A percentile compares a stretch with the other conserved stretches of the same genome.
Conservation (phyloP, 2,797 vertebrate species). For the Vultur gryphus region DNA sequence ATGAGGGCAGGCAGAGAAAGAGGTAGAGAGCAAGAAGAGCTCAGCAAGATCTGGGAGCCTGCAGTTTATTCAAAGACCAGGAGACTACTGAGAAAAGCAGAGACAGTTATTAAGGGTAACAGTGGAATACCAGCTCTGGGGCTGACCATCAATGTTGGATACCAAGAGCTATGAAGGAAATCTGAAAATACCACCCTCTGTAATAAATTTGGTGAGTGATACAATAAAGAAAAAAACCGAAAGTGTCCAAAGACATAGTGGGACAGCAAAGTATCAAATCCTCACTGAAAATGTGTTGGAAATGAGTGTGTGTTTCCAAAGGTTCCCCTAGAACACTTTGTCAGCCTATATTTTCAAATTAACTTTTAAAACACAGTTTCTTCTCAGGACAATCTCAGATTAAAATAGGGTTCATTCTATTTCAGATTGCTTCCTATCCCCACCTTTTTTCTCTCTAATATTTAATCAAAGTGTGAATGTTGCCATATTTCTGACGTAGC, state of each 20-base stretch:
- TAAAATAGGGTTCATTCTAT: neutral
- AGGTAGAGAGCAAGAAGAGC: neutral
- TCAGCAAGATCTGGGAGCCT: neutral
- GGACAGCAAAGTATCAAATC: neutral
- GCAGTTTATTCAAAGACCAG: neutral
- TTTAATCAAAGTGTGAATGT: neutral
- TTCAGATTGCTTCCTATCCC: neutral
- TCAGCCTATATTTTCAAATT: neutral
- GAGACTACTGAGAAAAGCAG: neutral
- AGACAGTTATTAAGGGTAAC: neutral
- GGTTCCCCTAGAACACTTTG: neutral
- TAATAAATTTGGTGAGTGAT: neutral
- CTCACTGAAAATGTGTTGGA: neutral
- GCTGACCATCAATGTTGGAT: neutral
- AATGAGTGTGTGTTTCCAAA: neutral
- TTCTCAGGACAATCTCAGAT: neutral
- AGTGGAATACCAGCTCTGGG: neutral
- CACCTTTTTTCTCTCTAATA: neutral
- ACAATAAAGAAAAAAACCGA: neutral
- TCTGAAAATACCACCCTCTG: neutral
- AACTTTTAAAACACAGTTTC: neutral
- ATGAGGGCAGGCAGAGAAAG: neutral
- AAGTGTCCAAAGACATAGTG: neutral
- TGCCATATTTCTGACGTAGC: neutral
- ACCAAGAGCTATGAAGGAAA: neutral